A percentile compares a stretch with the other conserved stretches of the same genome.
These are phyloP conservation scores for Eristalinus aeneus DNA, from an alignment of 2,888 invertebrate species.

Conservation along the genomic window DNA sequence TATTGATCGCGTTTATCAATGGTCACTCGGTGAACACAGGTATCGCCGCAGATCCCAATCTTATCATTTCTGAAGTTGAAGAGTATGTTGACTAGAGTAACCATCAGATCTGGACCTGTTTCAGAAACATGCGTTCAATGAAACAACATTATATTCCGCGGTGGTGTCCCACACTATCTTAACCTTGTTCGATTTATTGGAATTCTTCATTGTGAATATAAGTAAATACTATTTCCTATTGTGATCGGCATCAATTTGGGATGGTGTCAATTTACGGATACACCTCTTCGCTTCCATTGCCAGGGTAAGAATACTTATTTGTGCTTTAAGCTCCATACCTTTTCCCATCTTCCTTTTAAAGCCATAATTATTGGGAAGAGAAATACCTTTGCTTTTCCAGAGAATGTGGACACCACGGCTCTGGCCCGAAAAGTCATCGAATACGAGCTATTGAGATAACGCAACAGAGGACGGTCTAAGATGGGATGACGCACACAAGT, in stretches of 20 bases:
- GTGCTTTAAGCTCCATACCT: constrained; percentile 25
- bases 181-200: constrained; percentile 73
- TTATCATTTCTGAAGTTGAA: too few relatives aligned
- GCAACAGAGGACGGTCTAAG: too few relatives aligned
- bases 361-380: neutral
- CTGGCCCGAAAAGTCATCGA: too few relatives aligned
- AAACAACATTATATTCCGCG: constrained; percentile 71
- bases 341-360: constrained; percentile 64
- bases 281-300: constrained; percentile 51
- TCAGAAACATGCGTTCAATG: constrained; percentile 69
- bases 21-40: too few relatives aligned
- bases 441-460: too few relatives aligned
- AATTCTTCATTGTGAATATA: constrained; percentile 72
- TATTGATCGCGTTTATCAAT: too few relatives aligned
- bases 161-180: constrained; percentile 75
- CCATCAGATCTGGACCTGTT: too few relatives aligned
- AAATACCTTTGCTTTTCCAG: too few relatives aligned
- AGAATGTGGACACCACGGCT: too few relatives aligned
- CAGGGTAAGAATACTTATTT: neutral
- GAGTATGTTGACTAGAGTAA: too few relatives aligned
- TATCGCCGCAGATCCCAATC: too few relatives aligned
- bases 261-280: constrained; percentile 34
- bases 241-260: constrained; percentile 5
- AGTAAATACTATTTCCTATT: constrained; percentile 73
- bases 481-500: too few relatives aligned